Conservation (phyloP, 2,113 vertebrate genomes). For the Chiloscyllium plagiosum region DNA sequence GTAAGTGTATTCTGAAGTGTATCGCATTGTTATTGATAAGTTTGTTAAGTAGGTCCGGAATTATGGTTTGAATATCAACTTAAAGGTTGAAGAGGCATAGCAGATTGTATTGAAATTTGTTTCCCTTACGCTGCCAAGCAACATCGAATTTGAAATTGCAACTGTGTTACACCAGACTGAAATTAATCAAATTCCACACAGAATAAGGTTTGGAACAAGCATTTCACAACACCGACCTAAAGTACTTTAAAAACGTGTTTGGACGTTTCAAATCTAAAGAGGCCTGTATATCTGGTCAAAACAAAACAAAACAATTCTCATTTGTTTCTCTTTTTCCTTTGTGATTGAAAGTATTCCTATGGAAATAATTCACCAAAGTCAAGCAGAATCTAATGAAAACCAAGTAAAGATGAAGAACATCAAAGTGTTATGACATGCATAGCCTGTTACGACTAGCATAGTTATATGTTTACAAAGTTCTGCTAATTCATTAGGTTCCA, state of each 20-base stretch:
- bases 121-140: neutral
- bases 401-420: neutral
- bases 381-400: neutral
- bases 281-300: neutral
- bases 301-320: neutral
- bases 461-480: neutral
- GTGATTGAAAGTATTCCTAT: neutral
- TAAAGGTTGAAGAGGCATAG: neutral
- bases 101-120: constrained; percentile 12
- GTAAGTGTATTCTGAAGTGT: neutral
- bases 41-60: neutral
- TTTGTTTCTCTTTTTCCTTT: neutral
- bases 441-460: neutral
- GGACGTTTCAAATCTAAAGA: neutral
- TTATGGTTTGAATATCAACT: neutral
- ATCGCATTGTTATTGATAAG: neutral
- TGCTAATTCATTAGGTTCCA: neutral
- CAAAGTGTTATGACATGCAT: neutral
- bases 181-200: constrained; percentile 29
- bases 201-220: neutral
- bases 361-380: neutral
- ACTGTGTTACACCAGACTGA: neutral
- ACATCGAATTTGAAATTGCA: constrained; percentile 2
- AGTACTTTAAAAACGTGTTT: neutral
- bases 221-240: neutral